These are phyloP conservation scores for Monoplex corrugatus DNA, from an alignment of 2,888 invertebrate species.

Conservation along the genomic window DNA sequence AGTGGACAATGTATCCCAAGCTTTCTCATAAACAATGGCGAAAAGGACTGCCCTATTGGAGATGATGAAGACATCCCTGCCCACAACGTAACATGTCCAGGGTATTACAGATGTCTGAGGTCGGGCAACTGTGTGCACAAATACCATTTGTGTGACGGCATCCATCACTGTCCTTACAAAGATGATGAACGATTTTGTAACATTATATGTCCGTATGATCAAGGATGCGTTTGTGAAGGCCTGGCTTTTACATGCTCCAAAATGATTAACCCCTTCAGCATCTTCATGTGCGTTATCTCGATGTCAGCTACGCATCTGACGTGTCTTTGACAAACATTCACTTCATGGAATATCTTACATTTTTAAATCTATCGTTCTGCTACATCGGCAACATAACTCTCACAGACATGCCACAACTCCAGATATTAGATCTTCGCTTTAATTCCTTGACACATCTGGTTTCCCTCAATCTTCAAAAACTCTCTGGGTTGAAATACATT, in stretches of 20 bases:
- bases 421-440: slow-evolving; percentile 45
- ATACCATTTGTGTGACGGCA: slow-evolving; percentile 50
- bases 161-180: slow-evolving; percentile 52
- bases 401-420: slow-evolving; percentile 19
- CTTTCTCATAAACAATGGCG: slow-evolving; percentile 35
- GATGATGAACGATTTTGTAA: slow-evolving; percentile 51
- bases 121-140: slow-evolving; percentile 45
- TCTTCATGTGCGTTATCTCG: slow-evolving; percentile 31
- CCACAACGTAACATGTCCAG: slow-evolving; percentile 38
- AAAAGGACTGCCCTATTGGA: slow-evolving; percentile 39
- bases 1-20: slow-evolving; percentile 42
- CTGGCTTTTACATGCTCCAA: slow-evolving; percentile 15
- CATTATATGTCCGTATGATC: background rate
- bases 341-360: slow-evolving; percentile 27
- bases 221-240: slow-evolving; percentile 35
- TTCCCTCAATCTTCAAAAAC: slow-evolving; percentile 1
- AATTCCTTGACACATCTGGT: background rate
- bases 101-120: slow-evolving; percentile 48
- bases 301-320: background rate
- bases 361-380: slow-evolving; percentile 46
- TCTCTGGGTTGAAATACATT: slow-evolving; percentile 24
- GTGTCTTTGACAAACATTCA: background rate
- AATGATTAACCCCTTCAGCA: slow-evolving; percentile 26
- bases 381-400: background rate
- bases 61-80: slow-evolving; percentile 45